Percentiles rank a stretch among this genome's conserved stretches.
phyloP scores from a whole-genome alignment of 2,113 vertebrate genomes.

The Charina bottae region DNA sequence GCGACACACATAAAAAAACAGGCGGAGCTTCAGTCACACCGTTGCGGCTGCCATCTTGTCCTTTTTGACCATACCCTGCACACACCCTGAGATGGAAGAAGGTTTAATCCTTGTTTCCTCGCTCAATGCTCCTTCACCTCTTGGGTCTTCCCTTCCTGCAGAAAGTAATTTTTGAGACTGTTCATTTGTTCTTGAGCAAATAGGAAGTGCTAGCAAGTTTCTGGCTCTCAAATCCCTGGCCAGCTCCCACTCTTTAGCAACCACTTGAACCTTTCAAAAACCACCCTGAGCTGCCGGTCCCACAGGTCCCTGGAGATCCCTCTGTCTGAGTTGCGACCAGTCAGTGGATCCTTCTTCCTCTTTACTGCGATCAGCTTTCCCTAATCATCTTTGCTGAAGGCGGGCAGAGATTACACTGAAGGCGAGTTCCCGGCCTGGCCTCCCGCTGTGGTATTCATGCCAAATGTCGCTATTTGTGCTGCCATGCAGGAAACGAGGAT shows the following conservation, averaged over 20 bases:
- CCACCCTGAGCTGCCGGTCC: neutral
- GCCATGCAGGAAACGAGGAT: neutral
- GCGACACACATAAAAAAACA: neutral
- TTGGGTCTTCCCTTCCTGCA: conserved; percentile 1
- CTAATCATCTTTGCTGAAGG: neutral
- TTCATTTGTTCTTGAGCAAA: conserved; percentile 27
- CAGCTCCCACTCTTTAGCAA: neutral
- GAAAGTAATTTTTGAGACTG: conserved; percentile 12
- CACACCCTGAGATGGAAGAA: neutral
- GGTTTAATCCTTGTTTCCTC: conserved; percentile 14
- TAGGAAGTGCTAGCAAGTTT: neutral
- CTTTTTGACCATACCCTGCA: neutral
- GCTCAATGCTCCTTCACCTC: neutral
- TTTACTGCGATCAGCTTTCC: conserved; percentile 1
- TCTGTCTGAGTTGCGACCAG: neutral
- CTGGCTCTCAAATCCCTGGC: conserved; percentile 7
- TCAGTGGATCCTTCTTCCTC: neutral
- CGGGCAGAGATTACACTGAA: neutral
- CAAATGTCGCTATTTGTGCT: neutral
- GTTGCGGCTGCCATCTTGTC: neutral
- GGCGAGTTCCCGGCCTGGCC: neutral
- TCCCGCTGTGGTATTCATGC: neutral
- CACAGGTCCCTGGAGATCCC: neutral
- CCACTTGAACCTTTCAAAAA: neutral
- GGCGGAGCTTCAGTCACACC: neutral